These are phyloP conservation scores for Drosophila parabipectinata DNA, from an alignment of 1,140 invertebrate species.

Conservation along the genomic window DNA sequence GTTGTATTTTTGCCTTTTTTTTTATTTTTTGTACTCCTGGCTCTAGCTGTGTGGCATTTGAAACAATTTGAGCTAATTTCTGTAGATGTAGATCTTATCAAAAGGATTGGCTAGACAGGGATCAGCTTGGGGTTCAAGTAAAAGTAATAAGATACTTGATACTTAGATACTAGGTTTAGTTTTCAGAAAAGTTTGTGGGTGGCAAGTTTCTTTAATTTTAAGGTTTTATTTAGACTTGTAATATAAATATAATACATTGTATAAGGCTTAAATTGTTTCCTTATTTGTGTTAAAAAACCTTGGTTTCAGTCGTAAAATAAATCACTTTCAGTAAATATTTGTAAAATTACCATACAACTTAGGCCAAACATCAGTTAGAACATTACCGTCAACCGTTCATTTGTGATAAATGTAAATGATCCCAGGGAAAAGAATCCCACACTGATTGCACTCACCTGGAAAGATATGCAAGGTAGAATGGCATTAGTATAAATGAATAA, in stretches of 20 bases:
- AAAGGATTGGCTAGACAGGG: conserved; percentile 23
- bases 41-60: conserved; percentile 42
- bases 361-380: conserved; percentile 6
- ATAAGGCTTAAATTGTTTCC: no score
- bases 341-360: conserved; percentile 23
- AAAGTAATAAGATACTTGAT: conserved; percentile 18
- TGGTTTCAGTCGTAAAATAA: conserved; percentile 8
- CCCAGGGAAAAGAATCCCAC: neutral
- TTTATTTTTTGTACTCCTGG: conserved; percentile 12
- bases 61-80: conserved; percentile 61
- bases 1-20: conserved; percentile 6
- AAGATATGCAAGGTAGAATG: conserved; percentile 23
- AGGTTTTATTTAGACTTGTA: neutral
- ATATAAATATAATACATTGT: no score
- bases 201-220: neutral
- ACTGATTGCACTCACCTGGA: conserved; percentile 35
- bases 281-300: neutral
- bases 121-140: conserved; percentile 19
- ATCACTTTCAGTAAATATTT: conserved; percentile 15
- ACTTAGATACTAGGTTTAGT: conserved; percentile 9
- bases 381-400: neutral
- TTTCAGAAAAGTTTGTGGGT: neutral
- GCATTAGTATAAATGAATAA: conserved; percentile 45
- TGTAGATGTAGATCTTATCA: conserved; percentile 52
- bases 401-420: conserved; percentile 18